Percentiles rank a stretch among this genome's conserved stretches.
phyloP scores from a whole-genome alignment of 1,140 invertebrate genomes.

The Dendrolimus kikuchii region DNA sequence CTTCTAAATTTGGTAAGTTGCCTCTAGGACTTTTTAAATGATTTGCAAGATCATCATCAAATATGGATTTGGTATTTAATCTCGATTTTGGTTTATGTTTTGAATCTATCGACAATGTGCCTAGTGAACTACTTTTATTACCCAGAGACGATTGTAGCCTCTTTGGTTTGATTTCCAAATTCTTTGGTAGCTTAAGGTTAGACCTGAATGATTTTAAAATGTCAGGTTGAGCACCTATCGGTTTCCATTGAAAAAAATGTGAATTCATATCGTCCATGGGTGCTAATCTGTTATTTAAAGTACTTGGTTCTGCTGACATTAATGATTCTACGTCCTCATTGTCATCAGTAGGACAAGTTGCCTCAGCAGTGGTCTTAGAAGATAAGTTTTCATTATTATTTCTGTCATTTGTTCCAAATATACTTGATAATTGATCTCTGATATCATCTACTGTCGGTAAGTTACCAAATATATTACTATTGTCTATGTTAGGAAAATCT shows the following conservation, averaged over 20 bases:
- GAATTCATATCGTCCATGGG: constrained; percentile 20
- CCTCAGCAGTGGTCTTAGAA: too few species aligned
- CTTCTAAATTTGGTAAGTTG: constrained; percentile 16
- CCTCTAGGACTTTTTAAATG: constrained; percentile 6
- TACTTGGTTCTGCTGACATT: constrained; percentile 18
- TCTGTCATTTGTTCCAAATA: constrained; percentile 17
- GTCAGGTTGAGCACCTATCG: constrained; percentile 1
- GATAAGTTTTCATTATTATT: constrained; percentile 1
- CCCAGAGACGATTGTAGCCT: constrained; percentile 17
- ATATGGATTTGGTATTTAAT: too few species aligned
- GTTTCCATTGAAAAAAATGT: constrained; percentile 22
- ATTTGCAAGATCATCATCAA: too few species aligned
- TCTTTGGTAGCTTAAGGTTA: constrained; percentile 28
- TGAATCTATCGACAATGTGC: background rate
- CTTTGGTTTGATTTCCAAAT: constrained; percentile 23
- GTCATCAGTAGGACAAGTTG: too few species aligned
- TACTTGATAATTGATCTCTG: constrained; percentile 13
- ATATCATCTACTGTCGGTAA: constrained; percentile 20
- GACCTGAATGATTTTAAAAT: constrained; percentile 25
- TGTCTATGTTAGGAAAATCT: background rate
- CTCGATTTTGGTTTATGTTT: background rate
- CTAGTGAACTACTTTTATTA: constrained; percentile 17
- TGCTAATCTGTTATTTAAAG: constrained; percentile 6
- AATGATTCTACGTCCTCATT: constrained; percentile 2
- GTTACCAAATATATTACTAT: background rate